Conservation (phyloP, 2,797 vertebrate genomes). For the Melopsittacus undulatus region DNA sequence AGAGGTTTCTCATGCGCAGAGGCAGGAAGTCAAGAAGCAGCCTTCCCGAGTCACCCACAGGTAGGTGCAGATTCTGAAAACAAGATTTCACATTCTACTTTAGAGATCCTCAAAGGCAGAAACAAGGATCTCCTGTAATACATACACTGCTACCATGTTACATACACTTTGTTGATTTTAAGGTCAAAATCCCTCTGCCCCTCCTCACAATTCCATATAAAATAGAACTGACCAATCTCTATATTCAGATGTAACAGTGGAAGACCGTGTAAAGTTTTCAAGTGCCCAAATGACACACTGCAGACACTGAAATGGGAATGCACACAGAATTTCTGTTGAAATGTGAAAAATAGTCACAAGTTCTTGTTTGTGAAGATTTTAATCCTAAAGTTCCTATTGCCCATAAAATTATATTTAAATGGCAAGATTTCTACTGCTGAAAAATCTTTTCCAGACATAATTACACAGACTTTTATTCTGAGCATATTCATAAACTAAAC, state of each 20-base stretch:
- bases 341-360: not conserved
- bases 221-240: not conserved
- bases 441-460: not conserved
- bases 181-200: not conserved
- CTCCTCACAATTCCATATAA: not conserved
- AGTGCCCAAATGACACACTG: not conserved
- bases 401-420: not conserved
- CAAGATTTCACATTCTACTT: not conserved
- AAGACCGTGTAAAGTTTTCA: not conserved
- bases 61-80: slow-evolving; percentile 63
- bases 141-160: not conserved
- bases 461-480: not conserved
- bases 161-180: not conserved
- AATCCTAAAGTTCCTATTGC: not conserved
- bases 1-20: slow-evolving; percentile 89
- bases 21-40: slow-evolving; percentile 91
- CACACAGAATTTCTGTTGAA: not conserved
- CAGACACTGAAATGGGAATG: not conserved
- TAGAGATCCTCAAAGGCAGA: not conserved
- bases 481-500: not conserved
- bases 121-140: not conserved
- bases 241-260: not conserved
- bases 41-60: slow-evolving; percentile 87
- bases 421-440: not conserved
- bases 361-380: not conserved